These are phyloP conservation scores for Tenodera sinensis DNA, from an alignment of 2,888 invertebrate species.

Conservation along the genomic window DNA sequence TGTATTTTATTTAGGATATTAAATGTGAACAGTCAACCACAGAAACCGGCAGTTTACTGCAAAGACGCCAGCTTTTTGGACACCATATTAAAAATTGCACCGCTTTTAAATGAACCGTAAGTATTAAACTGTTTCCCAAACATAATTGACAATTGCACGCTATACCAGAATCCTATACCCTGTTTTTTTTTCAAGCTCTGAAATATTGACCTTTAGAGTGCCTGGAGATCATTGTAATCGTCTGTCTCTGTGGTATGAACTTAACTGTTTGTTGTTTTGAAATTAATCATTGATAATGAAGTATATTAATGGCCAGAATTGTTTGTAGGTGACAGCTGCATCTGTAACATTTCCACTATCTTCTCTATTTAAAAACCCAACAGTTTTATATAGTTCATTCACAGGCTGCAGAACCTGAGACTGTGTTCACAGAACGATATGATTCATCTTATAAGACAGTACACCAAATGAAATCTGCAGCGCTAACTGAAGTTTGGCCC, in stretches of 20 bases:
- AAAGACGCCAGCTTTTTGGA: slow-evolving; percentile 72
- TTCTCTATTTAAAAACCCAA: neutral
- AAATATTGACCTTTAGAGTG: too few species aligned
- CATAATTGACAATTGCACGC: neutral
- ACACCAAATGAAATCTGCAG: too few species aligned
- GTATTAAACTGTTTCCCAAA: slow-evolving; percentile 44
- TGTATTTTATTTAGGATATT: slow-evolving; percentile 79
- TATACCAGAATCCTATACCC: neutral
- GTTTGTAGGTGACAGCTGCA: neutral
- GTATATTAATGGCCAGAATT: neutral
- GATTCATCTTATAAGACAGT: too few species aligned
- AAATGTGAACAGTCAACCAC: slow-evolving; percentile 79
- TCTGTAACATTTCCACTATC: neutral
- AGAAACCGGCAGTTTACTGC: slow-evolving; percentile 73
- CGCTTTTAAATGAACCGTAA: slow-evolving; percentile 78
- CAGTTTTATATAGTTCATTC: neutral
- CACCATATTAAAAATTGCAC: slow-evolving; percentile 73
- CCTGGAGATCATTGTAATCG: too few species aligned
- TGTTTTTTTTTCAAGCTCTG: neutral
- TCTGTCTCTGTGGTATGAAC: too few species aligned
- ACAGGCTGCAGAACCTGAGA: neutral
- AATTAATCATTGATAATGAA: neutral
- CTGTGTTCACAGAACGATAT: neutral
- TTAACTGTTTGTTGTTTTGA: neutral
- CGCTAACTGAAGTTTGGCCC: too few species aligned